A percentile compares a stretch with the other conserved stretches of the same genome.
phyloP scores from a whole-genome alignment of 2,113 vertebrate species.

The Oenanthe melanoleuca region DNA sequence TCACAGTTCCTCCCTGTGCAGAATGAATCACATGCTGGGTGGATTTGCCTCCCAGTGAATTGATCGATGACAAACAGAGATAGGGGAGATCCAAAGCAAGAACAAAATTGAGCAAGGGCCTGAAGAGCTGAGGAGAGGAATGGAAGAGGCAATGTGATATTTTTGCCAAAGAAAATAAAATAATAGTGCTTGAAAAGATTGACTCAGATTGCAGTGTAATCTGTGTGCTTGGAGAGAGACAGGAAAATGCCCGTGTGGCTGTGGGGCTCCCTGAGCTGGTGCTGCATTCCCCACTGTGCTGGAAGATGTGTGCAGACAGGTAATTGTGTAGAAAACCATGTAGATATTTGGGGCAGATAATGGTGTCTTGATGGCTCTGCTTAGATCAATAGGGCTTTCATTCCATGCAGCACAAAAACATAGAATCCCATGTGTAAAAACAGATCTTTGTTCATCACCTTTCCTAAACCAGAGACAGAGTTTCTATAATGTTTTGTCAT shows the following conservation, averaged over 20 bases:
- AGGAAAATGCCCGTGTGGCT: not conserved
- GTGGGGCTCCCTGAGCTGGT: not conserved
- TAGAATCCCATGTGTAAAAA: not conserved
- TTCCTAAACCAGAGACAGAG: not conserved
- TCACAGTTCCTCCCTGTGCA: not conserved
- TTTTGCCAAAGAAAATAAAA: not conserved
- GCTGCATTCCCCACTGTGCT: not conserved
- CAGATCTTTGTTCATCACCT: not conserved
- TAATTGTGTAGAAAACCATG: not conserved
- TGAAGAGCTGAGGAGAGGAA: not conserved
- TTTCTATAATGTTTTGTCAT: not conserved
- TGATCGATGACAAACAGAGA: accelerated
- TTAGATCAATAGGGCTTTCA: not conserved
- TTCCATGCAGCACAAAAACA: not conserved
- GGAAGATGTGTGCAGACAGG: not conserved
- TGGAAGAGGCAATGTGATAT: not conserved
- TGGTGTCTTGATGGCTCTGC: not conserved
- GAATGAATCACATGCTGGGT: not conserved
- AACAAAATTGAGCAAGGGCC: accelerated
- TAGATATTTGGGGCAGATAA: not conserved
- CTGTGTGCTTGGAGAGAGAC: not conserved
- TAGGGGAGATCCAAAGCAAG: not conserved
- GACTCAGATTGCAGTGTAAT: not conserved
- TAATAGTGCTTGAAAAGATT: not conserved
- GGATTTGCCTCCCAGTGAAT: not conserved